Evolutionary conservation across 2,797 vertebrate species (phyloP).

Genomic region (Propithecus deckenii): DNA sequence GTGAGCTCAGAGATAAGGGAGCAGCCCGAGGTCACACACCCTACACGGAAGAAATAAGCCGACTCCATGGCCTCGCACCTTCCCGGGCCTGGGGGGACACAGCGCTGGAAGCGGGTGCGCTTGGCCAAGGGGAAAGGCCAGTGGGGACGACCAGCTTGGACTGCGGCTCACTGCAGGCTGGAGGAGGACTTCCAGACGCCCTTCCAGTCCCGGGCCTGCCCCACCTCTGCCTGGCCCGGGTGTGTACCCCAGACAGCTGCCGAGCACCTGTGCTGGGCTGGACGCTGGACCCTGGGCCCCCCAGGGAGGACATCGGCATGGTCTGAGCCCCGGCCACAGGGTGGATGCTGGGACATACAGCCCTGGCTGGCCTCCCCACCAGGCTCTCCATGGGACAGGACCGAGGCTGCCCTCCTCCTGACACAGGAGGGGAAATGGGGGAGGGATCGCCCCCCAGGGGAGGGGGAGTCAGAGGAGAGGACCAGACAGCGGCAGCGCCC

Average conservation of each 20-base stretch:
- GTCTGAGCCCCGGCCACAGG: not conserved
- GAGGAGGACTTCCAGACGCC: not conserved
- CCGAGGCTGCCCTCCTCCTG: not conserved
- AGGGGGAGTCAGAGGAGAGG: not conserved
- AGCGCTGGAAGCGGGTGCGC: rapidly evolving
- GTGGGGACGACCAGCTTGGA: not conserved
- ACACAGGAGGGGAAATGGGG: not conserved
- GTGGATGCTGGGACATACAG: rapidly evolving
- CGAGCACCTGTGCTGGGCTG: rapidly evolving
- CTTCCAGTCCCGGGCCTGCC: not conserved
- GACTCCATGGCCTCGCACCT: rapidly evolving
- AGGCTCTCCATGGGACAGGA: not conserved
- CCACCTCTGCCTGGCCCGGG: rapidly evolving
- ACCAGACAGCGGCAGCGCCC: not conserved
- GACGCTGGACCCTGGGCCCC: not conserved
- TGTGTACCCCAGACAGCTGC: not conserved
- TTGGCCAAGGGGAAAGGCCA: not conserved
- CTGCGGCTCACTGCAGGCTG: not conserved
- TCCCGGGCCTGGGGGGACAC: rapidly evolving
- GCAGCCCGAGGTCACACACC: rapidly evolving
- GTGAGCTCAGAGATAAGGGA: rapidly evolving
- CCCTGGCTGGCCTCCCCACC: rapidly evolving
- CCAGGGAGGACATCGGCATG: rapidly evolving
- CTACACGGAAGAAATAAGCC: rapidly evolving
- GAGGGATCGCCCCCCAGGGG: not conserved